These are phyloP conservation scores for Drosophila buzzatii DNA, from an alignment of 2,888 invertebrate species.

Conservation along the genomic window DNA sequence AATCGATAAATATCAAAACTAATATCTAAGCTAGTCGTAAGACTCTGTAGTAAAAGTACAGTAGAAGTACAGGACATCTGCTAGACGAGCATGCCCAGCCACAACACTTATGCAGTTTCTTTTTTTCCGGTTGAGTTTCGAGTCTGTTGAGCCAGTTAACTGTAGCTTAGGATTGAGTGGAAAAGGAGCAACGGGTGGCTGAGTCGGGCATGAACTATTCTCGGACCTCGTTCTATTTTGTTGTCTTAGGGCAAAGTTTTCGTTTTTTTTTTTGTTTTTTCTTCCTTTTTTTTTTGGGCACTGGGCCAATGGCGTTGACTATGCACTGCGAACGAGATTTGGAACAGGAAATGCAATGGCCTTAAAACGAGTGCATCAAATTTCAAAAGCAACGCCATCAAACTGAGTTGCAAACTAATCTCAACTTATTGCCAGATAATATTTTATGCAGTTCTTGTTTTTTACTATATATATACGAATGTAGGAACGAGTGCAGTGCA, in stretches of 20 bases:
- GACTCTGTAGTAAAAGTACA: too few relatives aligned
- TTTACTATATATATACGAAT: too few relatives aligned
- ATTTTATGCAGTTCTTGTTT: slow-evolving; percentile 9
- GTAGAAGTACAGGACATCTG: not conserved
- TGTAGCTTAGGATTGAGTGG: slow-evolving; percentile 13
- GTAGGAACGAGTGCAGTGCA: not conserved
- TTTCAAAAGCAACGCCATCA: slow-evolving; percentile 24
- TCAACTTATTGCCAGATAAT: slow-evolving; percentile 20
- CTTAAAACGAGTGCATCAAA: slow-evolving; percentile 1
- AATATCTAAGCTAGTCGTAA: too few relatives aligned
- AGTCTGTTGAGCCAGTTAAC: slow-evolving; percentile 29
- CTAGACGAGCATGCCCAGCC: not conserved
- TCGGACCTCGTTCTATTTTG: slow-evolving; percentile 2
- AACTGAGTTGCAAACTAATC: slow-evolving; percentile 41
- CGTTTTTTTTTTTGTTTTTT: slow-evolving; percentile 2
- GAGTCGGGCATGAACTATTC: slow-evolving; percentile 1
- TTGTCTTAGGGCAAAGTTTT: slow-evolving; percentile 34
- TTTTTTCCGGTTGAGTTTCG: slow-evolving; percentile 13
- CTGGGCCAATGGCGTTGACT: slow-evolving; percentile 42
- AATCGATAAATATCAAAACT: too few relatives aligned
- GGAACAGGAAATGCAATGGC: slow-evolving; percentile 7
- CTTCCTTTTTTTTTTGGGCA: slow-evolving; percentile 27
- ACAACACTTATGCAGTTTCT: not conserved
- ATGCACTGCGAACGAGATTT: slow-evolving; percentile 1
- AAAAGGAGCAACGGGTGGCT: not conserved